Evolutionary conservation across 2,797 vertebrate species (phyloP).

Genomic region (Cichlasoma orientale): DNA sequence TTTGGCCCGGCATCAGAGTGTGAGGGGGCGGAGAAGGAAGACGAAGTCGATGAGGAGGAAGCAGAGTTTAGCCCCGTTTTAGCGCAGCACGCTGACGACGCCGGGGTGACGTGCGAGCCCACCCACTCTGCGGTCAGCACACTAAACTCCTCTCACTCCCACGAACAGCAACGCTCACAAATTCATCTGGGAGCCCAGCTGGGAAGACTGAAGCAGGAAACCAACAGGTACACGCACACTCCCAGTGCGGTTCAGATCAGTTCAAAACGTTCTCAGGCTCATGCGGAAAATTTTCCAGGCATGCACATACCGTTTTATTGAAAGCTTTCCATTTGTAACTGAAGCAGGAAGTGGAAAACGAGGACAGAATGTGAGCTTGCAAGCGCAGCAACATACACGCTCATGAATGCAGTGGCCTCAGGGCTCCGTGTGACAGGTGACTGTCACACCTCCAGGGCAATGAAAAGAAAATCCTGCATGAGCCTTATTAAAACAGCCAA

Average conservation of each 20-base stretch:
- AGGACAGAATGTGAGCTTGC: neutral
- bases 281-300: neutral
- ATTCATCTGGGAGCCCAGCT: constrained; percentile 83
- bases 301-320: neutral
- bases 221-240: constrained; percentile 85
- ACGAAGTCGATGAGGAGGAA: constrained; percentile 85
- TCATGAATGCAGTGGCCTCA: neutral
- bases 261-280: neutral
- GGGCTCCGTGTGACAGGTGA: neutral
- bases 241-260: neutral
- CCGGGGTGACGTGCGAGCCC: constrained; percentile 29
- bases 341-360: fast-evolving
- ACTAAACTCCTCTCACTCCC: constrained; percentile 69
- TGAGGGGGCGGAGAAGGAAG: constrained; percentile 87
- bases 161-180: constrained; percentile 77
- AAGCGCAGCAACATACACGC: too few species aligned
- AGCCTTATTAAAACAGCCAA: neutral
- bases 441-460: neutral
- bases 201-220: constrained; percentile 86
- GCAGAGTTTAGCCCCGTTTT: constrained; percentile 70
- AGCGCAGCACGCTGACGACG: constrained; percentile 66
- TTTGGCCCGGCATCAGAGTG: constrained; percentile 88
- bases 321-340: neutral
- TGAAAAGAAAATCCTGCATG: neutral
- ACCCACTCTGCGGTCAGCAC: constrained; percentile 51